phyloP scores from a whole-genome alignment of 2,113 vertebrate genomes.

The Dendropsophus ebraccatus region DNA sequence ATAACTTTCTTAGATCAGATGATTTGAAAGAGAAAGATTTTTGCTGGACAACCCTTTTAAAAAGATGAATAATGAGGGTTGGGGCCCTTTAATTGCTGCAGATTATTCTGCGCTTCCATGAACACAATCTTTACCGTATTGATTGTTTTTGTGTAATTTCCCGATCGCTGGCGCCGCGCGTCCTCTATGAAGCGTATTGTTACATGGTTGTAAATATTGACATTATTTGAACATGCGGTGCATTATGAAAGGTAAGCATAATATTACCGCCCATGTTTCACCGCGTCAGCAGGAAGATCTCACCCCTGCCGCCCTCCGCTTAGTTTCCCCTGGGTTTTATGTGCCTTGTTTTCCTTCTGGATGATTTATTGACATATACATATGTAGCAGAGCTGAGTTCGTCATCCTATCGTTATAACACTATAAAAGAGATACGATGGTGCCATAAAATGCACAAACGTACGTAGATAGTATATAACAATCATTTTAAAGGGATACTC shows the following conservation, averaged over 20 bases:
- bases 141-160: background rate
- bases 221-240: background rate
- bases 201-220: constrained; percentile 46
- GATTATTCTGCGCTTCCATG: too few species aligned
- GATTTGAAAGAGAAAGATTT: too few species aligned
- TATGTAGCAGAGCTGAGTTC: background rate
- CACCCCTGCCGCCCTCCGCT: constrained; percentile 11
- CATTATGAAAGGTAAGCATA: constrained; percentile 38
- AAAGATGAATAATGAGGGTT: too few species aligned
- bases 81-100: too few species aligned
- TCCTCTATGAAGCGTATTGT: background rate
- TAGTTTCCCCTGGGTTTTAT: background rate
- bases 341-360: background rate
- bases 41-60: too few species aligned
- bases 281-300: constrained; percentile 27
- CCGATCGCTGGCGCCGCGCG: background rate
- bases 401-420: too few species aligned
- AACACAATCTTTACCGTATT: too few species aligned
- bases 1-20: too few species aligned
- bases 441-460: too few species aligned
- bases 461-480: too few species aligned
- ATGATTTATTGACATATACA: background rate
- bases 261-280: background rate
- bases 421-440: too few species aligned
- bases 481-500: too few species aligned